These are phyloP conservation scores for Pediacus dermestoides DNA, from an alignment of 2,888 invertebrate species.

Conservation along the genomic window DNA sequence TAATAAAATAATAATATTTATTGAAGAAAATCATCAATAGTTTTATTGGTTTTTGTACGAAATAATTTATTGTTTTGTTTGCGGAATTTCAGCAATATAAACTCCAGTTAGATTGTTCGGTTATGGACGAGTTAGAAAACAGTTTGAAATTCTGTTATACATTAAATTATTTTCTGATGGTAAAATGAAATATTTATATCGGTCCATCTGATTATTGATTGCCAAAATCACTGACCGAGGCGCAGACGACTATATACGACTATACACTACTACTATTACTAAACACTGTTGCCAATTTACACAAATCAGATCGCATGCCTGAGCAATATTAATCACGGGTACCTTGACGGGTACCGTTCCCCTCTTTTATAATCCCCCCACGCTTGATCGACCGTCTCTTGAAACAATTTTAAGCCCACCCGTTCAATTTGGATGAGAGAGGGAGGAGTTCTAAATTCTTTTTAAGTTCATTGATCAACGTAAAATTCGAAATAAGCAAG, in stretches of 20 bases:
- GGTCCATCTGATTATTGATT: conserved; percentile 41
- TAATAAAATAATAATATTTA: too few species aligned
- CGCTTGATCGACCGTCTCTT: conserved; percentile 40
- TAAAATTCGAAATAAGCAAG: conserved; percentile 38
- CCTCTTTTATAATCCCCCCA: conserved; percentile 31
- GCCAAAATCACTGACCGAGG: conserved; percentile 38
- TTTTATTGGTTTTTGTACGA: too few species aligned
- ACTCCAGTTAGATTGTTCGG: too few species aligned
- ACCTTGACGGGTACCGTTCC: conserved; percentile 47
- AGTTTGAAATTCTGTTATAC: too few species aligned
- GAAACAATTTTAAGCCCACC: conserved; percentile 41
- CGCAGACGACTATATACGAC: conserved; percentile 27
- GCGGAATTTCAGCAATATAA: too few species aligned
- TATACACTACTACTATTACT: conserved; percentile 20
- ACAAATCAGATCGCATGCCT: conserved; percentile 55
- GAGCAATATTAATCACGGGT: conserved; percentile 55
- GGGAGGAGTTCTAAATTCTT: conserved; percentile 28
- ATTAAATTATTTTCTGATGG: too few species aligned
- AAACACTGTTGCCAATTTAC: conserved; percentile 47
- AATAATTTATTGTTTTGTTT: too few species aligned
- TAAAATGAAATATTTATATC: conserved; percentile 27
- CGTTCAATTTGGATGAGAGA: conserved; percentile 2
- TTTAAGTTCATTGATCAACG: conserved; percentile 41
- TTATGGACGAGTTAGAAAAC: too few species aligned
- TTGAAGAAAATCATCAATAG: too few species aligned